These are phyloP conservation scores for Blastobasis lacticolella DNA, from an alignment of 2,888 invertebrate genomes.

Conservation along the genomic window DNA sequence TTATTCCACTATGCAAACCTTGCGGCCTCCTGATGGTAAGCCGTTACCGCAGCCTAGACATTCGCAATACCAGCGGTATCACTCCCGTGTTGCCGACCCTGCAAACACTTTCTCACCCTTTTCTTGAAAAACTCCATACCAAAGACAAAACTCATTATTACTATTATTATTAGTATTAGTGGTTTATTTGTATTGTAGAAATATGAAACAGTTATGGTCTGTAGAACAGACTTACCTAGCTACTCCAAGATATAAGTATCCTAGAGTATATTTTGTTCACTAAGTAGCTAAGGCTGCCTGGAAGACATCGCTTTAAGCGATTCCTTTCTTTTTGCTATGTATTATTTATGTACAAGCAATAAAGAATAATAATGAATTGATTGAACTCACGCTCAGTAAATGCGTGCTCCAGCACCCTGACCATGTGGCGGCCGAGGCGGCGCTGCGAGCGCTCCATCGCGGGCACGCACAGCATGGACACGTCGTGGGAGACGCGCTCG, in stretches of 20 bases:
- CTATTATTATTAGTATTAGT: too few species aligned
- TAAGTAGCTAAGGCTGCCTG: too few species aligned
- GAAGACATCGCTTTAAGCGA: not conserved
- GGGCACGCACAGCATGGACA: slow-evolving; percentile 39
- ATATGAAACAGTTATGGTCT: too few species aligned
- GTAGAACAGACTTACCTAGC: not conserved
- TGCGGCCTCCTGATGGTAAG: too few species aligned
- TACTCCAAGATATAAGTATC: not conserved
- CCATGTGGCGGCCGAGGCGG: slow-evolving; percentile 34
- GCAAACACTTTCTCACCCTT: too few species aligned
- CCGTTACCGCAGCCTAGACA: too few species aligned
- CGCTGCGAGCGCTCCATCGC: slow-evolving; percentile 42
- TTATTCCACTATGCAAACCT: too few species aligned
- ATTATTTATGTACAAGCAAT: not conserved
- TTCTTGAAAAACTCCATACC: too few species aligned
- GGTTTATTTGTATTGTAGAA: too few species aligned
- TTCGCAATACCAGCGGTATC: too few species aligned
- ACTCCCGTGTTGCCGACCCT: too few species aligned
- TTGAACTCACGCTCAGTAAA: slow-evolving; percentile 37
- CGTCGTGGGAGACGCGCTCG: slow-evolving; percentile 31
- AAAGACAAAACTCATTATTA: too few species aligned
- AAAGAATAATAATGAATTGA: not conserved
- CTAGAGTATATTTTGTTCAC: not conserved
- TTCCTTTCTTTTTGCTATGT: not conserved
- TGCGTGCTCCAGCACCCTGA: slow-evolving; percentile 35